Evolutionary conservation across 2,113 vertebrate species (phyloP).

Genomic region (Pangasianodon hypophthalmus): DNA sequence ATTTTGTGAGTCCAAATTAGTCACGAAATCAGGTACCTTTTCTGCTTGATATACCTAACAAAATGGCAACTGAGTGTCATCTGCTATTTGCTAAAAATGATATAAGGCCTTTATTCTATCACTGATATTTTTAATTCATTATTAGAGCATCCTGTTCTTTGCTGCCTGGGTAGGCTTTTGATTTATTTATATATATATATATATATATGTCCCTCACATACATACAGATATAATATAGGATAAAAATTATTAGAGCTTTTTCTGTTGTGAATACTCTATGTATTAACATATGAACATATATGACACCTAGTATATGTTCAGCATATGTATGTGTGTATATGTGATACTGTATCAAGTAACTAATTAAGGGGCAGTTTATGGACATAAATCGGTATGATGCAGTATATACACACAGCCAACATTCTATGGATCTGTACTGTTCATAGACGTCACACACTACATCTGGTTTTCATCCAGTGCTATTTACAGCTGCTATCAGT

Average conservation of each 20-base stretch:
- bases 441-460: conserved; percentile 62
- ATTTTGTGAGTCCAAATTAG: background rate
- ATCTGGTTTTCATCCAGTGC: conserved; percentile 47
- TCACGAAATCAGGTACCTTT: background rate
- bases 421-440: conserved; percentile 50
- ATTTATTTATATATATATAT: background rate
- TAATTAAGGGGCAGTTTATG: background rate
- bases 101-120: background rate
- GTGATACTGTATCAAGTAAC: background rate
- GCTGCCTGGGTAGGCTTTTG: conserved; percentile 54
- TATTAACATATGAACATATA: background rate
- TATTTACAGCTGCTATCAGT: conserved; percentile 36
- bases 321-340: background rate
- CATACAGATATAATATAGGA: background rate
- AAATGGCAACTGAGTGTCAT: background rate
- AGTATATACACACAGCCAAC: conserved; percentile 44
- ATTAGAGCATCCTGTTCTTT: conserved; percentile 49
- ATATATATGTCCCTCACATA: background rate
- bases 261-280: background rate
- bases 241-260: background rate
- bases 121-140: background rate
- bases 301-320: background rate
- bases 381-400: conserved; percentile 41
- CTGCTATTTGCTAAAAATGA: background rate
- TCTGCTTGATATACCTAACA: background rate